Evolutionary conservation across 2,888 invertebrate genomes (phyloP), one percentile per base, ranked within the genome.

Genomic region (Callimorpha dominula): DNA sequence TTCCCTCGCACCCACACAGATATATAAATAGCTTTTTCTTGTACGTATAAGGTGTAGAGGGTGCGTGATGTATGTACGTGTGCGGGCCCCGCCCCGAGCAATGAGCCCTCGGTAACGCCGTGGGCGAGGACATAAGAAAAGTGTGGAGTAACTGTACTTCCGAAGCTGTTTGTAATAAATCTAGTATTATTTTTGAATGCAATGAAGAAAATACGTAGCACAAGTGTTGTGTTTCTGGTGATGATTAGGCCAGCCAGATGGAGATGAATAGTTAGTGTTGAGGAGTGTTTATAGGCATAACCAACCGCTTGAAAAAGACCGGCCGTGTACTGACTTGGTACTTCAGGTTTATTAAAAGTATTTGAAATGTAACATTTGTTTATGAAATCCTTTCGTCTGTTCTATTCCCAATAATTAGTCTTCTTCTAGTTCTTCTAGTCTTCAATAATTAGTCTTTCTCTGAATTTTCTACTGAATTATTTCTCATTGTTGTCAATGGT

Each of bases 51-150:
- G 63, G 63, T 68, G 64, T 75, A 63, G 75, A 79, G 74, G 80
- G 79, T 81, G 79, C 72, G 31, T 72, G 81, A 86, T 82, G 85
- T 74, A 85, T 86, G 82, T 31, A 31, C 31, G 31, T 81, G 88
- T 88, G 88, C 82, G 88, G 81, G 91, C 90, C 90, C 88, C 93
- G 94, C 94, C 94, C 91, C 89, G 90, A 91, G 94, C 92, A 81
- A 88, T 85, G 85, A 86, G 89, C 93, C 91, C 89, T 88, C 86
- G 90, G 93, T 89, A 85, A 81, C 84, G 91, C 92, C 92, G 83
- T 78, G 81, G 91, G 92, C 88, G 76, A 73, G 74, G 82, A 73
- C 71, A 66, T 69, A 52, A 72, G 68, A 9, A 81, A 52, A 88
- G 70, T 88, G 72, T 75, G 78, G 17, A 20, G 91, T 79, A 90